phyloP scores from a whole-genome alignment of 2,113 vertebrate species.

The Oceanites oceanicus region DNA sequence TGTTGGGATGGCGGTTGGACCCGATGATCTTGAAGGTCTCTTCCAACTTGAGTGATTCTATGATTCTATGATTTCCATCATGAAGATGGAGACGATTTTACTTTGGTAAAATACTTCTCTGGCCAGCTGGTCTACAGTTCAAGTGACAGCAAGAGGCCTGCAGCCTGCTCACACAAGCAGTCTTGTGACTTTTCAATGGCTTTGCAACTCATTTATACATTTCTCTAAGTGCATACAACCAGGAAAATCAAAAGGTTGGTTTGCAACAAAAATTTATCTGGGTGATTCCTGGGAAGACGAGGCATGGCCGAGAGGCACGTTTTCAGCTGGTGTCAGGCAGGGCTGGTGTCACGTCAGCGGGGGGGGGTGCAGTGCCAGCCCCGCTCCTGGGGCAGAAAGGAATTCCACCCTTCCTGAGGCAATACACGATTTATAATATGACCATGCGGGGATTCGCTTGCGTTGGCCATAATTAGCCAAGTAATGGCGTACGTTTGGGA shows the following conservation, averaged over 20 bases:
- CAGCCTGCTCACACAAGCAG: neutral
- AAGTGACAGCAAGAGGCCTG: neutral
- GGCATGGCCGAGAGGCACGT: neutral
- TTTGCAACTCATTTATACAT: neutral
- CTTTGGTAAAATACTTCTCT: neutral
- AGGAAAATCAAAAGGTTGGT: neutral
- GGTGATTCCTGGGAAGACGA: neutral
- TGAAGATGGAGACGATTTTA: neutral
- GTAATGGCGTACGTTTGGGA: too few species aligned
- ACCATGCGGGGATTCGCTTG: too few species aligned
- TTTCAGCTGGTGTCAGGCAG: too few species aligned
- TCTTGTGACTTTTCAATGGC: neutral
- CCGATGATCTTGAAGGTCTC: too few species aligned
- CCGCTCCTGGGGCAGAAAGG: neutral
- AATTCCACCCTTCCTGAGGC: neutral
- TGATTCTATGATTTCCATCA: too few species aligned
- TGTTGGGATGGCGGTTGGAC: too few species aligned
- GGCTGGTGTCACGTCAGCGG: neutral
- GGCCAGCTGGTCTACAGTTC: neutral
- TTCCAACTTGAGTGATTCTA: too few species aligned
- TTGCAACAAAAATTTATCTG: neutral
- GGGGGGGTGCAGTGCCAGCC: neutral
- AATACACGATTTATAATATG: rapidly evolving
- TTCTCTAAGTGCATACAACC: neutral
- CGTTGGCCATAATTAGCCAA: too few species aligned